Evolutionary conservation across 2,888 invertebrate genomes (phyloP), one percentile per base, ranked within the genome.

Genomic region (Chalcis sispes): DNA sequence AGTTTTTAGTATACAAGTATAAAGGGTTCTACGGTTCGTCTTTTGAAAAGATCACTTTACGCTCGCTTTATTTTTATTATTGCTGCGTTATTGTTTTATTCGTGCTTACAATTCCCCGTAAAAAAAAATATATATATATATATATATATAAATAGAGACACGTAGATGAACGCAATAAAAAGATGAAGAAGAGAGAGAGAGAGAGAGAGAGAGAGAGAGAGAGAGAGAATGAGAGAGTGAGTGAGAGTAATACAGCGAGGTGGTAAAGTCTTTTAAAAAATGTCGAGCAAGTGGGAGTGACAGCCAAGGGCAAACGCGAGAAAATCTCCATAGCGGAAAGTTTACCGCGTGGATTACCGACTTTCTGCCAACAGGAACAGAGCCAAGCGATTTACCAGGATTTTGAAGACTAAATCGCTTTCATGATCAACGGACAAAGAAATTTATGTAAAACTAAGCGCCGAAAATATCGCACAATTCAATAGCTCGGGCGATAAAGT

Each of bases 261-360:
- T 46, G 46, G n/a, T 18, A 13, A 18, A 36, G 4, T 58, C 32
- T 18, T 27, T 54, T 50, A 18, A 20, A 8, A 32, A 13, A 25
- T 36, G 59, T 36, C 59, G 25, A 40, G 27, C 59, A n/a, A 25
- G 59, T 1, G 25, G 29, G 23, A n/a, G 59, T 59, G 70, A 61
- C 70, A 61, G 70, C 32, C 70, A 40, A 61, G 61, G 70, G 61
- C 70, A 70, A n/a, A 58, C 52, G 32, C 36, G 70, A 50, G 15
- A n/a, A n/a, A n/a, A 46, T 58, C 67, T 50, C 50, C 50, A 4
- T 56, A 54, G 56, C 25, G 42, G 72, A 58, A 66, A 72, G 66
- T 72, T 52, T 72, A 72, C 65, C 72, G 65, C 27, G 36, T 29
- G 72, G 72, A 72, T 72, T 72, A 72, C 72, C 59, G 65, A 72